Base-by-base conservation (phyloP, 1,140 invertebrate species). In the Atta cephalotes region DNA sequence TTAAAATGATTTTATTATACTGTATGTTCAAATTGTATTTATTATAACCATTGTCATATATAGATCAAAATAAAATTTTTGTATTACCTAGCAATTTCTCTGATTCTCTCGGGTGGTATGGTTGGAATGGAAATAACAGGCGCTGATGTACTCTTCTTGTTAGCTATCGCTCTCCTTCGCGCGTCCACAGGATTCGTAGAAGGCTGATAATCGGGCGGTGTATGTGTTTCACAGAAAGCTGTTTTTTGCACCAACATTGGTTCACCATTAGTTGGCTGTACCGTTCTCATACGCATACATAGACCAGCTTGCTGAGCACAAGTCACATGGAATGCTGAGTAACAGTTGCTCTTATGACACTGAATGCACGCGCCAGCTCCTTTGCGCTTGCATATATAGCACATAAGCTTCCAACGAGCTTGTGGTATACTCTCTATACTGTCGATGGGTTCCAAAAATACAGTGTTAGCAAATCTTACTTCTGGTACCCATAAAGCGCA, bases 401-500 rank as follows among this genome's bases (percentile, higher is more conserved):
- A 99, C 2, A 97, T 97, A 1, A 99, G 96, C 92, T 98, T 98
- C 98, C 98, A 99, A 18, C 99, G 96, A 0, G 99, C 99, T 18
- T 98, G 96, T 2, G 99, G 99, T 92, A 99, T 99, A 88, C 98
- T 98, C 93, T 98, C 98, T 89, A 99, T 98, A 79, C 98, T 99
- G 95, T 99, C 97, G 96, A 99, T 99, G 5, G 99, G 99, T 95
- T 99, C 99, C 72, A 99, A 96, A 95, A 99, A 99, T 0, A 99
- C 98, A 3, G 98, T 99, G 93, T 99, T 99, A 1, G 99, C 98
- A 95, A 99, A 99, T 88, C 98, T 77, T 49, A 93, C 92, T 97
- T 99, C 99, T 4, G 99, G 99, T 92, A 99, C 99, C 99, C 99
- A 99, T 6, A 99, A 95, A 2, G 99, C 99, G 95, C 99, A 99